Evolutionary conservation across 2,113 vertebrate species (phyloP).

Genomic region (Megaleporinus macrocephalus): DNA sequence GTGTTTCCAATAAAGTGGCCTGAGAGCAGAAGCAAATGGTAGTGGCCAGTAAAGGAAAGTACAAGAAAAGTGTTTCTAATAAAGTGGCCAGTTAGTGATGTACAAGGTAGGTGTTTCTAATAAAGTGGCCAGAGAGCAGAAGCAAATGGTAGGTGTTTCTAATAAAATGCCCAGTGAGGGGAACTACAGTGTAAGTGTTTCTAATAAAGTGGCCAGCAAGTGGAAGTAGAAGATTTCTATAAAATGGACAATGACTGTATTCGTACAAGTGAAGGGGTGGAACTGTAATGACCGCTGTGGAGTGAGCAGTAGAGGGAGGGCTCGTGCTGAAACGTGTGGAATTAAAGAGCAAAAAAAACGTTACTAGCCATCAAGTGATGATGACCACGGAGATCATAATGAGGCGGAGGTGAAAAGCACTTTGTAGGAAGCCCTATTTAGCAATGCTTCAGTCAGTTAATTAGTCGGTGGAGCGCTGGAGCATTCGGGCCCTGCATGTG

Average conservation of each 20-base stretch:
- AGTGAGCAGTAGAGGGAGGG: not conserved
- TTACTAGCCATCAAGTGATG: not conserved
- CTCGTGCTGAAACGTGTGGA: not conserved
- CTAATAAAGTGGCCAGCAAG: not conserved
- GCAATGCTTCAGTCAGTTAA: conserved; percentile 45
- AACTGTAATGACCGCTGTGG: not conserved
- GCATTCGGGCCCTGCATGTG: conserved; percentile 26
- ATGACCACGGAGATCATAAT: conserved; percentile 29
- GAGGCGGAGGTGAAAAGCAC: conserved; percentile 31
- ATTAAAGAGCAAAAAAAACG: too few species aligned
- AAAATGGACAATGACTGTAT: not conserved
- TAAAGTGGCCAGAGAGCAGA: too few species aligned
- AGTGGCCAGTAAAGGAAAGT: too few species aligned
- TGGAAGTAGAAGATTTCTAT: not conserved
- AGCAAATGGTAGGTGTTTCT: too few species aligned
- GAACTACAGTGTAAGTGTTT: too few species aligned
- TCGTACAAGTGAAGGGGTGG: too few species aligned
- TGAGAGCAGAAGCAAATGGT: too few species aligned
- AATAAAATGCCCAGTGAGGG: too few species aligned
- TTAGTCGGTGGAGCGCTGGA: conserved; percentile 37
- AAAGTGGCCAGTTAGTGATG: too few species aligned
- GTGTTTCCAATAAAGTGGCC: too few species aligned
- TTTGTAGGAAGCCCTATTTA: conserved; percentile 41
- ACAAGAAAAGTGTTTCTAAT: too few species aligned
- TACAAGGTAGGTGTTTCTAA: too few species aligned